A percentile compares a stretch with the other conserved stretches of the same genome.
Evolutionary conservation across 1,140 invertebrate species (phyloP).

Genomic region (Agrilus planipennis): DNA sequence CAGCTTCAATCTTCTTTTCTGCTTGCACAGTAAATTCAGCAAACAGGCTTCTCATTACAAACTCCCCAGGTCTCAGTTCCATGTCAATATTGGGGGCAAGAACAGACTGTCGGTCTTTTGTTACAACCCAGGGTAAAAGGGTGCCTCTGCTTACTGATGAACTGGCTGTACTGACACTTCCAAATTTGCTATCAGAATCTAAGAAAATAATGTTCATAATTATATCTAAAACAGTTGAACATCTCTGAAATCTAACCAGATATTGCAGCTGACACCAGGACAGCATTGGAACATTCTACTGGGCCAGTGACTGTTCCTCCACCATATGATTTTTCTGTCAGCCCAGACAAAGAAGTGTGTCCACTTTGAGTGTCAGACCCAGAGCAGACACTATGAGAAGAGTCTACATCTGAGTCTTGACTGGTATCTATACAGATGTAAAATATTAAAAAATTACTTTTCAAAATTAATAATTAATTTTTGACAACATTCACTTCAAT

Average conservation of each 20-base stretch:
- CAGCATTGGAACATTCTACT: background rate
- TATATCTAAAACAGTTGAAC: background rate
- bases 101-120: slow-evolving; percentile 56
- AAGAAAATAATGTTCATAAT: background rate
- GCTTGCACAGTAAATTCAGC: slow-evolving; percentile 87
- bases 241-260: background rate
- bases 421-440: too few species aligned
- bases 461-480: too few species aligned
- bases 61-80: slow-evolving; percentile 77
- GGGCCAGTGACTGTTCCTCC: slow-evolving; percentile 1
- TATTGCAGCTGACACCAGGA: background rate
- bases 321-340: slow-evolving; percentile 10
- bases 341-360: slow-evolving; percentile 15
- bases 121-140: slow-evolving; percentile 67
- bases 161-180: slow-evolving; percentile 4
- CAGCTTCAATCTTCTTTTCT: slow-evolving; percentile 89
- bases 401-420: slow-evolving; percentile 20
- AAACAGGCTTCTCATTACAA: slow-evolving; percentile 88
- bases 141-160: slow-evolving; percentile 23
- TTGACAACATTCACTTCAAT: too few species aligned
- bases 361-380: slow-evolving; percentile 19
- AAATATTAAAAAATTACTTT: too few species aligned
- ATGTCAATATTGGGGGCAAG: slow-evolving; percentile 41
- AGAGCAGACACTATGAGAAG: slow-evolving; percentile 17
- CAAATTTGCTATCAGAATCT: background rate